Conservation (phyloP, 2,797 vertebrate genomes). For the Galaxias olidus region DNA sequence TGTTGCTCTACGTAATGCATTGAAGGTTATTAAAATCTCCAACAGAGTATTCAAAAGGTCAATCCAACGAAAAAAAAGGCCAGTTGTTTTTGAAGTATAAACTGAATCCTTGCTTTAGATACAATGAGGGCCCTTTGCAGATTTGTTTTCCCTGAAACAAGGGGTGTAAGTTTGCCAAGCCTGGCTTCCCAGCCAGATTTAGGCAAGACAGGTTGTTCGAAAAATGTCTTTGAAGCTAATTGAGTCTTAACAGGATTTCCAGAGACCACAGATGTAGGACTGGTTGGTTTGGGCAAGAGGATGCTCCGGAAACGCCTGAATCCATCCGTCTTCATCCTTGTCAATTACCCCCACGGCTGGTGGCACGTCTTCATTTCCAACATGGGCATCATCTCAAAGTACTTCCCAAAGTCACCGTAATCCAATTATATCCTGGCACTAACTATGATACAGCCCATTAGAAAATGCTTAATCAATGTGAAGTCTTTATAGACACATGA, state of each 20-base stretch:
- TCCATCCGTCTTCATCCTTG: slow-evolving; percentile 73
- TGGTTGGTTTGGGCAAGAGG: slow-evolving; percentile 46
- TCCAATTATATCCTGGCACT: slow-evolving; percentile 69
- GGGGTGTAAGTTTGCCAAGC: neutral
- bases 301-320: slow-evolving; percentile 46
- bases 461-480: slow-evolving; percentile 69
- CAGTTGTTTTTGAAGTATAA: neutral
- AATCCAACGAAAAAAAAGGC: too few relatives aligned
- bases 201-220: slow-evolving; percentile 24
- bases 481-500: slow-evolving; percentile 72
- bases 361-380: slow-evolving; percentile 68
- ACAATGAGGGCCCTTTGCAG: neutral
- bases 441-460: slow-evolving; percentile 63
- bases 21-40: too few relatives aligned
- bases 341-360: slow-evolving; percentile 68
- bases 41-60: too few relatives aligned
- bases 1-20: too few relatives aligned
- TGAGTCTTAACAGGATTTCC: slow-evolving; percentile 35
- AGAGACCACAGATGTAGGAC: slow-evolving; percentile 45
- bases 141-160: neutral
- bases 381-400: slow-evolving; percentile 68
- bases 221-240: slow-evolving; percentile 46
- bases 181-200: slow-evolving; percentile 8
- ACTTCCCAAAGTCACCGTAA: slow-evolving; percentile 75
- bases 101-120: neutral